A percentile compares a stretch with the other conserved stretches of the same genome.
Evolutionary conservation across 2,888 invertebrate species (phyloP).

Genomic region (Plemyria rubiginata): DNA sequence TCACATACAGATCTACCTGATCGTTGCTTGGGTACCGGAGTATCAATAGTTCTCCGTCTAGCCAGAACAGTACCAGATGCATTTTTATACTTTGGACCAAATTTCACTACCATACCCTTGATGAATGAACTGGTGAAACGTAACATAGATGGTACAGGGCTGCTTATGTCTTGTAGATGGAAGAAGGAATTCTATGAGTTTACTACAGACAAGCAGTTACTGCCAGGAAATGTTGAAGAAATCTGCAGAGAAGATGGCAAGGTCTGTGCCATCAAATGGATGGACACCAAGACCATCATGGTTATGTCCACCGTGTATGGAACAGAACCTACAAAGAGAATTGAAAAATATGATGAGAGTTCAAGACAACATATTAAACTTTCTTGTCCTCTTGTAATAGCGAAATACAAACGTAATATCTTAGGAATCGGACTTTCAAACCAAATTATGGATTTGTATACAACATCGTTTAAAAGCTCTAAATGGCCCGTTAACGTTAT

Average conservation of each 20-base stretch:
- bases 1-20: constrained; percentile 35
- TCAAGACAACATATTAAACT: constrained; percentile 32
- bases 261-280: constrained; percentile 49
- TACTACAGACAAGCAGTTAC: constrained; percentile 38
- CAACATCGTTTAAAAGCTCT: constrained; percentile 46
- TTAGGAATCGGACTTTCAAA: constrained; percentile 48
- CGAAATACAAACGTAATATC: constrained; percentile 49
- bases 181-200: constrained; percentile 24
- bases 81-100: constrained; percentile 29
- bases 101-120: constrained; percentile 28
- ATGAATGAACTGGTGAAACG: constrained; percentile 40
- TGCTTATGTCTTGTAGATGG: constrained; percentile 16
- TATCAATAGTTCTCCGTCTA: constrained; percentile 41
- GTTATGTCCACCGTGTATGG: constrained; percentile 48
- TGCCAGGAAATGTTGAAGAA: constrained; percentile 42
- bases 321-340: constrained; percentile 36
- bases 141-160: constrained; percentile 31
- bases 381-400: constrained; percentile 43
- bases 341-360: constrained; percentile 15
- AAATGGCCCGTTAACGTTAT: constrained; percentile 53
- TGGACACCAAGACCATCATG: constrained; percentile 46
- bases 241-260: constrained; percentile 41
- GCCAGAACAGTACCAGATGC: constrained; percentile 29
- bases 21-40: constrained; percentile 33
- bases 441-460: constrained; percentile 46